These are phyloP conservation scores for Petaurus breviceps DNA, from an alignment of 2,113 vertebrate species.

Conservation along the genomic window DNA sequence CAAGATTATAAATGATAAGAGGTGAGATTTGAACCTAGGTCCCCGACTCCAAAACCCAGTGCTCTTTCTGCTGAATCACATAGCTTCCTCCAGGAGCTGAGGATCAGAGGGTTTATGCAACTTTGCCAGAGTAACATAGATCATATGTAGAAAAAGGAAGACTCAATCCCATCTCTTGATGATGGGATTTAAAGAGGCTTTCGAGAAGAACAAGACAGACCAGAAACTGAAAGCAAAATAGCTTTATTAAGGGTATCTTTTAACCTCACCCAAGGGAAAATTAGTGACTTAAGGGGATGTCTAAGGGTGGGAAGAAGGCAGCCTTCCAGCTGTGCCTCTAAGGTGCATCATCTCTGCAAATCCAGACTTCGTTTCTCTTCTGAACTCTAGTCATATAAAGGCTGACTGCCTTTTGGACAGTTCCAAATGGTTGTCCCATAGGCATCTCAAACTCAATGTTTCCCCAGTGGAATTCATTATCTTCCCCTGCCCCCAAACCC, in stretches of 20 bases:
- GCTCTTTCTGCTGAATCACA: not conserved
- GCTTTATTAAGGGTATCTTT: not conserved
- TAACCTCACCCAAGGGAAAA: not conserved
- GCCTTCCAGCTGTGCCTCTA: not conserved
- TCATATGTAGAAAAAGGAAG: not conserved
- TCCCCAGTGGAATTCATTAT: too few species aligned
- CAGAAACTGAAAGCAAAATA: not conserved
- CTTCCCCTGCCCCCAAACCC: not conserved
- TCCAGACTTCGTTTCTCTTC: not conserved
- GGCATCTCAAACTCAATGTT: not conserved
- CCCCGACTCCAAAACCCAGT: not conserved
- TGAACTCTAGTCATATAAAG: not conserved
- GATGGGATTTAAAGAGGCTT: not conserved
- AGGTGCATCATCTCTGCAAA: not conserved
- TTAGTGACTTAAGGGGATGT: not conserved
- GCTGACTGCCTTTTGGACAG: not conserved
- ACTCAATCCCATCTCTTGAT: not conserved
- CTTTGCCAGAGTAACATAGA: not conserved
- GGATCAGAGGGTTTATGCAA: not conserved
- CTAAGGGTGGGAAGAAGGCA: not conserved
- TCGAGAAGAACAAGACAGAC: not conserved
- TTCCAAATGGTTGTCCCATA: not conserved
- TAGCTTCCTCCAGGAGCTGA: not conserved
- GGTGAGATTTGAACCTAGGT: not conserved
- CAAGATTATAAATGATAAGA: not conserved